A percentile compares a stretch with the other conserved stretches of the same genome.
These are phyloP conservation scores for Rhynchomys soricoides DNA, from an alignment of 2,113 vertebrate genomes.

Conservation along the genomic window DNA sequence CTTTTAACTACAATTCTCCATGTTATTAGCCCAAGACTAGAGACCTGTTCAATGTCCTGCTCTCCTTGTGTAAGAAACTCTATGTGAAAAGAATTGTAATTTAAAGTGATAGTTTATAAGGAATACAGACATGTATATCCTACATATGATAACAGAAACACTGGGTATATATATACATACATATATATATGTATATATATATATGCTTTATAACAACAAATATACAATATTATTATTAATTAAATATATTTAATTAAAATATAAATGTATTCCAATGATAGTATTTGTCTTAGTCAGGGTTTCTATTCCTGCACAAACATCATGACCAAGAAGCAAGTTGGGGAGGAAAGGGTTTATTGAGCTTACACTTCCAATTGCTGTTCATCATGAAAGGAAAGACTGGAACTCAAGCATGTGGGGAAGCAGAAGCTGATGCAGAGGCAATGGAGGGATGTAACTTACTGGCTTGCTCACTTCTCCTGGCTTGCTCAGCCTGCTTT, in stretches of 20 bases:
- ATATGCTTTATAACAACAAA: not conserved
- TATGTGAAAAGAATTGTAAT: not conserved
- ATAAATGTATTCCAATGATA: not conserved
- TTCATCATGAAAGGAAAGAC: too few species aligned
- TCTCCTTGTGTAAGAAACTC: not conserved
- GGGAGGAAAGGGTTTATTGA: too few species aligned
- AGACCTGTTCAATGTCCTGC: not conserved
- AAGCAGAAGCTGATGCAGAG: too few species aligned
- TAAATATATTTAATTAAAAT: conserved; percentile 12
- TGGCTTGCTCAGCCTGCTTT: too few species aligned
- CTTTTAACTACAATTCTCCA: not conserved
- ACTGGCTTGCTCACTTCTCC: too few species aligned
- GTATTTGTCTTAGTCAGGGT: too few species aligned
- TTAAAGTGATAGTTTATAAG: not conserved
- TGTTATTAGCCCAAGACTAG: not conserved
- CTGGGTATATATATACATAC: not conserved
- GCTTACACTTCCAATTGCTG: too few species aligned
- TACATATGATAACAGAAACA: not conserved
- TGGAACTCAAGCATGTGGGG: too few species aligned
- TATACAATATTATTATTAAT: not conserved
- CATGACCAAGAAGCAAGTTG: too few species aligned
- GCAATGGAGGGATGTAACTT: too few species aligned
- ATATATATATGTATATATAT: too few species aligned
- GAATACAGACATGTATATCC: not conserved
- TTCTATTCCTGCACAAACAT: too few species aligned